A percentile compares a stretch with the other conserved stretches of the same genome.
Evolutionary conservation across 2,113 vertebrate genomes (phyloP).

Genomic region (Rallus limicola): DNA sequence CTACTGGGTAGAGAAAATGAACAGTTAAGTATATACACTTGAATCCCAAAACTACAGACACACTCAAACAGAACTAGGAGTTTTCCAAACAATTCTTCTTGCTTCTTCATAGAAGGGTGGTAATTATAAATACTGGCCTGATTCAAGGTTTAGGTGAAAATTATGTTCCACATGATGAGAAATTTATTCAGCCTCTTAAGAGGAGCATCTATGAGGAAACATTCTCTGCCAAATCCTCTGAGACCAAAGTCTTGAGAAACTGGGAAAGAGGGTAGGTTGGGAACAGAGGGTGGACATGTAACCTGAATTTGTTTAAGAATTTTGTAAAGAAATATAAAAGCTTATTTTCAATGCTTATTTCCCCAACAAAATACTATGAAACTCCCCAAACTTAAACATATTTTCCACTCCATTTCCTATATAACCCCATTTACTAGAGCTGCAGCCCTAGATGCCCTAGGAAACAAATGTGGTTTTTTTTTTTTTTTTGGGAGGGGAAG

Average conservation of each 20-base stretch:
- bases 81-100: background rate
- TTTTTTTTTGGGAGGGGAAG: background rate
- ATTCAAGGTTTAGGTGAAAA: background rate
- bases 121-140: background rate
- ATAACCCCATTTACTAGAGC: background rate
- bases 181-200: background rate
- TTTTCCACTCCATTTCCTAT: background rate
- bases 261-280: background rate
- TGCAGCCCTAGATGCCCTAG: background rate
- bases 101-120: background rate
- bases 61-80: background rate
- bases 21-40: background rate
- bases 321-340: background rate
- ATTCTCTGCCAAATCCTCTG: background rate
- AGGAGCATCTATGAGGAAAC: background rate
- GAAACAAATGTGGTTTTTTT: no score
- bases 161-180: background rate
- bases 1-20: background rate
- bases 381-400: accelerated
- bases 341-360: background rate
- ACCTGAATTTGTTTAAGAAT: background rate
- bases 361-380: accelerated
- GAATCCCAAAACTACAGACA: background rate
- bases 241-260: background rate
- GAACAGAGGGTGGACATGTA: accelerated